Base-by-base conservation (phyloP, 2,888 invertebrate genomes). In the Eubasilissa splendida region DNA sequence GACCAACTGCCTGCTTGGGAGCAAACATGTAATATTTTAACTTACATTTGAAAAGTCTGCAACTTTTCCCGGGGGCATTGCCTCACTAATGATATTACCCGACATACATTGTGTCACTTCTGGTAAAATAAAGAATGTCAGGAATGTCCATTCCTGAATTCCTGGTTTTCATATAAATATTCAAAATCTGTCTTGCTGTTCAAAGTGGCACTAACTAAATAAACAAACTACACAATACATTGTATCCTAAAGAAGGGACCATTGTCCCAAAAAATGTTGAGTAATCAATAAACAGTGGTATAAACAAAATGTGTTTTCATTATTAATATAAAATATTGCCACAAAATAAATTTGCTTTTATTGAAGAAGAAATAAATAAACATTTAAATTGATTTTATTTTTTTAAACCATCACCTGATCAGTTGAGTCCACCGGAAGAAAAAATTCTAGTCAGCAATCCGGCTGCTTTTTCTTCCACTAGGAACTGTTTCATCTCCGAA, bases 391-490 rank as follows among this genome's bases (percentile, higher is more conserved):
- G n/a, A n/a, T n/a, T n/a, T n/a, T n/a, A n/a, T n/a, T n/a, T n/a
- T n/a, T n/a, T n/a, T n/a, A 90, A 90, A 0, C 88, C 87, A 85
- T 85, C 88, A 79, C 88, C 90, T 1, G 84, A 86, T 65, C 84
- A 88, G 0, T 84, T 84, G 9, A 83, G 86, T 66, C 85, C 91
- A 84, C 87, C 90, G 3, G 87, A 91, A 83, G 88, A 91, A 5
- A 92, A 92, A 86, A 86, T 96, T 66, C 87, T 98, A 77, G 88
- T 96, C 22, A 97, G 97, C 87, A 91, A 97, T 33, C 98, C 99
- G 0, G 97, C 97, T 89, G 94, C 96, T 14, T 91, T 98, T n/a
- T n/a, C n/a, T n/a, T n/a, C 80, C 98, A 99, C 88, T 99, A n/a
- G n/a, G n/a, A n/a, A n/a, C n/a, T n/a, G n/a, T n/a, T n/a, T n/a